Evolutionary conservation across 2,888 invertebrate genomes (phyloP).

Genomic region (Cyclophora albipunctata): DNA sequence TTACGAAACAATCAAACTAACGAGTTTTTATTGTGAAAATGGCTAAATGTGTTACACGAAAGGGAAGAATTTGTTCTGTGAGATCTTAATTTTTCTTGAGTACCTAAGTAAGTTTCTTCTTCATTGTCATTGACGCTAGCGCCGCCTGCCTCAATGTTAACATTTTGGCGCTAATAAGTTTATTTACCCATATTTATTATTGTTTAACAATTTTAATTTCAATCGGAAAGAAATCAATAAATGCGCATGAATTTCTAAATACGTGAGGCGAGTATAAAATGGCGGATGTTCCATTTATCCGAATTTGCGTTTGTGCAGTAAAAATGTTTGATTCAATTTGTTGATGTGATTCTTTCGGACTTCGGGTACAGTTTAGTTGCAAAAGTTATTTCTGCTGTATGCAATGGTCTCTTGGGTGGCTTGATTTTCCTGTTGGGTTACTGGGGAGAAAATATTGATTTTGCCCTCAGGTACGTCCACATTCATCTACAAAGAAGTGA

Average conservation of each 20-base stretch:
- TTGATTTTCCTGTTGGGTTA: too few species aligned
- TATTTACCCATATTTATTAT: background rate
- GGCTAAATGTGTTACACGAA: background rate
- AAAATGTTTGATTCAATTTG: background rate
- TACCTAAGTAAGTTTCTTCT: conserved; percentile 12
- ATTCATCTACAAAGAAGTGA: too few species aligned
- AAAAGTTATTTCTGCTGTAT: too few species aligned
- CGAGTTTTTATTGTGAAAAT: too few species aligned
- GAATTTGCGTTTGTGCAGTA: background rate
- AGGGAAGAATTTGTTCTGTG: conserved; percentile 7
- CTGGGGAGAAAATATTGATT: too few species aligned
- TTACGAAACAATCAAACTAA: too few species aligned
- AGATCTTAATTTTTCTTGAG: conserved; percentile 8
- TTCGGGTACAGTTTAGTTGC: too few species aligned
- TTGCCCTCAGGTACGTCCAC: too few species aligned
- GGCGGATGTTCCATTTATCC: conserved; percentile 19
- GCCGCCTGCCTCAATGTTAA: conserved; percentile 44
- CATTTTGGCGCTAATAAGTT: conserved; percentile 9
- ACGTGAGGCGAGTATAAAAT: conserved; percentile 22
- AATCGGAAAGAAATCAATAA: background rate
- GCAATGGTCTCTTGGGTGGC: too few species aligned
- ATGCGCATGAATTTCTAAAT: conserved; percentile 7
- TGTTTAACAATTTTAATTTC: background rate
- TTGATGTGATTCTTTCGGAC: too few species aligned
- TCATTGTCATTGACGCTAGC: conserved; percentile 52